Evolutionary conservation across 2,113 vertebrate species (phyloP).

Genomic region (Hippocampus comes): DNA sequence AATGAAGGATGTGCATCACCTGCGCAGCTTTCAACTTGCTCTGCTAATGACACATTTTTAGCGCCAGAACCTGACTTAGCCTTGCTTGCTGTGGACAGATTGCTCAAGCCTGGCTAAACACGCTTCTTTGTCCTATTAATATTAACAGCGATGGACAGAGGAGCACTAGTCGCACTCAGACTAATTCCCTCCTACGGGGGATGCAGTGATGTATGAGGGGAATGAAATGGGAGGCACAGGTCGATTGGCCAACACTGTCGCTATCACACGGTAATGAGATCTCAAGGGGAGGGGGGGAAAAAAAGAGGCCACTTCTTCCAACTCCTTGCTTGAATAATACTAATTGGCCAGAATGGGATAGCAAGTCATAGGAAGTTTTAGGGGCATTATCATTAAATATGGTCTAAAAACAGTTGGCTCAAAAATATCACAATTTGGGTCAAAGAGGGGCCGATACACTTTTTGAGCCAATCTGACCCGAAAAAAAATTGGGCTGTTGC

Average conservation of each 20-base stretch:
- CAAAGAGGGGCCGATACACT: too few relatives aligned
- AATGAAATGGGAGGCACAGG: slow-evolving; percentile 52
- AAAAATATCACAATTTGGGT: slow-evolving; percentile 2
- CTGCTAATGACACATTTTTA: slow-evolving; percentile 14
- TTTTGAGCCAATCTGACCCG: too few relatives aligned
- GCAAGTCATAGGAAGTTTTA: slow-evolving; percentile 36
- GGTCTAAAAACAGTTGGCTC: slow-evolving; percentile 5
- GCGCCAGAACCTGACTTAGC: slow-evolving; percentile 9
- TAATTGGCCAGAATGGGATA: slow-evolving; percentile 50
- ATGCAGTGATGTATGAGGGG: slow-evolving; percentile 58
- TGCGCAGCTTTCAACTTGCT: slow-evolving; percentile 8
- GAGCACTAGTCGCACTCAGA: slow-evolving; percentile 35
- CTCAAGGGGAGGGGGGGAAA: slow-evolving; percentile 45
- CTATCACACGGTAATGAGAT: slow-evolving; percentile 65
- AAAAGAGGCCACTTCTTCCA: slow-evolving; percentile 31
- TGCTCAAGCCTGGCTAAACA: slow-evolving; percentile 32
- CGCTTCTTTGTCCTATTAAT: slow-evolving; percentile 39
- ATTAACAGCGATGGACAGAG: slow-evolving; percentile 36
- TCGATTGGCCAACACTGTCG: slow-evolving; percentile 59
- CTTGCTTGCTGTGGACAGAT: slow-evolving; percentile 2
- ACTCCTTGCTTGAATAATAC: slow-evolving; percentile 41
- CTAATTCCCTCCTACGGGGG: slow-evolving; percentile 51
- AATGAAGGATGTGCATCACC: not conserved
- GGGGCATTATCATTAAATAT: slow-evolving; percentile 47
- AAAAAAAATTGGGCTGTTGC: too few relatives aligned